Percentiles rank a stretch among this genome's conserved stretches.
Evolutionary conservation across 1,140 invertebrate species (phyloP).

Genomic region (Bombus vancouverensis): DNA sequence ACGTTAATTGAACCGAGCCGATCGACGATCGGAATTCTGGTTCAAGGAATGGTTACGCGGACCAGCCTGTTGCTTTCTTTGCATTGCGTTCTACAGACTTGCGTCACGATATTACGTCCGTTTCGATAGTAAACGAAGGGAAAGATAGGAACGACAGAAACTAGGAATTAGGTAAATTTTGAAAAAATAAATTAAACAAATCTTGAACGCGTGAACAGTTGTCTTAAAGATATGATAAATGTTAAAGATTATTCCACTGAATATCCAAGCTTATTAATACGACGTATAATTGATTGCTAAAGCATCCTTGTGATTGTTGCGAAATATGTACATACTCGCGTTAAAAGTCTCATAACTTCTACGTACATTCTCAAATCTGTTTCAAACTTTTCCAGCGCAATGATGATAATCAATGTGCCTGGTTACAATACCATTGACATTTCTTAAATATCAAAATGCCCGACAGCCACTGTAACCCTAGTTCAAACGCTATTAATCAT

Average conservation of each 20-base stretch:
- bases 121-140: not conserved
- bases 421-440: too few species aligned
- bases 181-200: not conserved
- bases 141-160: not conserved
- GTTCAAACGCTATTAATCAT: not conserved
- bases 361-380: too few species aligned
- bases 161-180: not conserved
- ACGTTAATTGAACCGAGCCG: slow-evolving; percentile 18
- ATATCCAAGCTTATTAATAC: not conserved
- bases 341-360: too few species aligned
- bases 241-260: not conserved
- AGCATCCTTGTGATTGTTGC: not conserved
- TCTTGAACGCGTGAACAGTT: too few species aligned
- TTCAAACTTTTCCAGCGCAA: too few species aligned
- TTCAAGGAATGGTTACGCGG: slow-evolving; percentile 40
- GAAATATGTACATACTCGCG: too few species aligned
- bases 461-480: too few species aligned
- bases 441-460: too few species aligned
- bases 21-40: slow-evolving; percentile 47
- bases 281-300: not conserved
- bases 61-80: not conserved
- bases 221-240: too few species aligned
- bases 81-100: not conserved
- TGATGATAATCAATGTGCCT: too few species aligned
- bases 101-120: not conserved